Percentiles rank a stretch among this genome's conserved stretches.
These are phyloP conservation scores for Drosophila flavopinicola DNA, from an alignment of 2,888 invertebrate genomes.

Conservation along the genomic window DNA sequence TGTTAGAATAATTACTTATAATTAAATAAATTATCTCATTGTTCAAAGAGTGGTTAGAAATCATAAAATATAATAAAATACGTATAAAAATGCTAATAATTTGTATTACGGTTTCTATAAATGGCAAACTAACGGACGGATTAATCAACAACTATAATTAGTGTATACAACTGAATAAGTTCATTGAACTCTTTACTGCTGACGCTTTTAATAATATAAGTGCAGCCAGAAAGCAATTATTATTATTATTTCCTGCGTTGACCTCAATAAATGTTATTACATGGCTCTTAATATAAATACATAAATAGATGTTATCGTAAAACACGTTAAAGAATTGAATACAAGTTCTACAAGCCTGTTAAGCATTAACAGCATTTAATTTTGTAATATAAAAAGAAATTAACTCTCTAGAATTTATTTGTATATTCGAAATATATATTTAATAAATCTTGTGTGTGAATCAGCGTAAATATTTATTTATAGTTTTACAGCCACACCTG, in stretches of 20 bases:
- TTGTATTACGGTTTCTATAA: too few species aligned
- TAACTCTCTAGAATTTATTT: too few species aligned
- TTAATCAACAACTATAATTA: too few species aligned
- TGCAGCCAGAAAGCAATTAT: not conserved
- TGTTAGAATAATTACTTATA: too few species aligned
- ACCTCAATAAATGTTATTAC: slow-evolving; percentile 5
- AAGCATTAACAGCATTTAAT: too few species aligned
- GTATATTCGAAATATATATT: not conserved
- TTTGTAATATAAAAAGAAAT: too few species aligned
- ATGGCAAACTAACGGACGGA: too few species aligned
- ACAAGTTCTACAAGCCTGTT: too few species aligned
- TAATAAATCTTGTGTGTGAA: not conserved
- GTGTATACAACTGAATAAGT: not conserved
- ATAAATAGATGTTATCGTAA: too few species aligned
- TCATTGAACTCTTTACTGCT: slow-evolving; percentile 9
- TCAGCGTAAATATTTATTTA: slow-evolving; percentile 3
- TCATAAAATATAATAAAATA: too few species aligned
- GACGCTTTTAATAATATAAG: slow-evolving; percentile 1
- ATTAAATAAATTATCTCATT: not conserved
- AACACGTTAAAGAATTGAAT: too few species aligned
- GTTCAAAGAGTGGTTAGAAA: not conserved
- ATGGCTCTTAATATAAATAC: not conserved
- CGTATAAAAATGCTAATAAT: too few species aligned
- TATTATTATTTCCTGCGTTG: not conserved
- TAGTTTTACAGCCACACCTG: slow-evolving; percentile 23